A percentile compares a stretch with the other conserved stretches of the same genome.
These are phyloP conservation scores for Darevskia nairensis DNA, from an alignment of 2,797 vertebrate genomes.

Conservation along the genomic window DNA sequence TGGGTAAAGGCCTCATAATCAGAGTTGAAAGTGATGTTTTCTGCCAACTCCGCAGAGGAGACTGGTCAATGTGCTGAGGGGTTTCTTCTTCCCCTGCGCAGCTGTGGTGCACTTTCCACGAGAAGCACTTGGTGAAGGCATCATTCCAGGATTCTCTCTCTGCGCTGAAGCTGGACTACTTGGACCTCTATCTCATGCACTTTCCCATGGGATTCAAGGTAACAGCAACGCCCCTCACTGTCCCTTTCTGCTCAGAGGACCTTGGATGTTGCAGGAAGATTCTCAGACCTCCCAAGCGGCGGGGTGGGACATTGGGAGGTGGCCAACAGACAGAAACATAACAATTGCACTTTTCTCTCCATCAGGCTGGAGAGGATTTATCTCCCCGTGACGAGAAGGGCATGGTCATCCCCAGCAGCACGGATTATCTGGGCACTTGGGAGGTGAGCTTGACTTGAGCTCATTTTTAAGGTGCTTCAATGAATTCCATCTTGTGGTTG, in stretches of 20 bases:
- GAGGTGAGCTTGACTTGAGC: conserved; percentile 79
- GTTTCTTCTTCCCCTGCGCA: conserved; percentile 43
- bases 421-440: conserved; percentile 86
- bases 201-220: conserved; percentile 83
- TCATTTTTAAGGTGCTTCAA: accelerated
- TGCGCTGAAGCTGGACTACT: conserved; percentile 79
- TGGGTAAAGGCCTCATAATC: background rate
- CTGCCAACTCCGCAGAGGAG: background rate
- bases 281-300: too few relatives aligned
- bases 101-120: conserved; percentile 84
- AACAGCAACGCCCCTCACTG: background rate
- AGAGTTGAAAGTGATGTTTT: background rate
- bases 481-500: background rate
- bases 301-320: too few relatives aligned
- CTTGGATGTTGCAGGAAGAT: too few relatives aligned
- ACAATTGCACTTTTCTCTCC: conserved; percentile 16
- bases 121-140: conserved; percentile 76
- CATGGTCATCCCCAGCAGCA: conserved; percentile 76
- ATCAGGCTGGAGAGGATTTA: conserved; percentile 78
- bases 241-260: too few relatives aligned
- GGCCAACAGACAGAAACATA: background rate
- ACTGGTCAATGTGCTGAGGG: background rate
- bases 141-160: conserved; percentile 76
- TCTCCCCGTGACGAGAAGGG: conserved; percentile 76
- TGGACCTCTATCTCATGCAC: conserved; percentile 86